Evolutionary conservation across 2,797 vertebrate genomes (phyloP).

Genomic region (Ctenosaura bakeri): DNA sequence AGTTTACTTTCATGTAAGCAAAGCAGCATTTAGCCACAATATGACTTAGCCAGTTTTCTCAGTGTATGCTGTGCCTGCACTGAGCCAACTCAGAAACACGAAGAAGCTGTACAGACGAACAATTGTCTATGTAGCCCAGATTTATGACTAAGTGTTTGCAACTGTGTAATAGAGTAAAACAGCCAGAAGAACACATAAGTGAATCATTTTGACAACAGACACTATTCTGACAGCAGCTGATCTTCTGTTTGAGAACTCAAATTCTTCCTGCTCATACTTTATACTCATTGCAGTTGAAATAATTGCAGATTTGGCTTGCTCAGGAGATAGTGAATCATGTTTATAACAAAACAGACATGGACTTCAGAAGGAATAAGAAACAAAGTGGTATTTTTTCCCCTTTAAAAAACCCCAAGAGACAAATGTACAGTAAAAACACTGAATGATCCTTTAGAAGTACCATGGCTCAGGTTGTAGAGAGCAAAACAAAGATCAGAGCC

Average conservation of each 20-base stretch:
- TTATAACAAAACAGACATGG: constrained; percentile 63
- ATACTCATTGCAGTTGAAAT: constrained; percentile 44
- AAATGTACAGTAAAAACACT: constrained; percentile 57
- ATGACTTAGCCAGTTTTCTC: constrained; percentile 16
- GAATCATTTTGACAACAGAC: constrained; percentile 58
- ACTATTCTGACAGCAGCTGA: constrained; percentile 38
- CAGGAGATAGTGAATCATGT: constrained; percentile 58
- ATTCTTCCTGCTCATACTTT: constrained; percentile 61
- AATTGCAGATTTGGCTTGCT: constrained; percentile 65
- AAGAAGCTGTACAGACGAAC: constrained; percentile 38
- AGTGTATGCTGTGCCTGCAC: background rate
- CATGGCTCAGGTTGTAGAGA: constrained; percentile 62
- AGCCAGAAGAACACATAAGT: constrained; percentile 21
- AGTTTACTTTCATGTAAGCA: fast-evolving
- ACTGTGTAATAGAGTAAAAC: constrained; percentile 34
- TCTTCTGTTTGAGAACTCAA: constrained; percentile 12
- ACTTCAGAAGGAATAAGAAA: constrained; percentile 70
- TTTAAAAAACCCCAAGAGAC: constrained; percentile 19
- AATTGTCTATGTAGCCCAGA: constrained; percentile 32
- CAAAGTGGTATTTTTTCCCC: constrained; percentile 7
- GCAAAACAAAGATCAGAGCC: constrained; percentile 35
- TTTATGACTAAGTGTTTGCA: constrained; percentile 45
- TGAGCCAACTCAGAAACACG: constrained; percentile 47
- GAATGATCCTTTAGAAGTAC: constrained; percentile 56
- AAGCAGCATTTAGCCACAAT: constrained; percentile 16